Evolutionary conservation across 2,888 invertebrate genomes (phyloP).

Genomic region (Petrolisthes cinctipes): DNA sequence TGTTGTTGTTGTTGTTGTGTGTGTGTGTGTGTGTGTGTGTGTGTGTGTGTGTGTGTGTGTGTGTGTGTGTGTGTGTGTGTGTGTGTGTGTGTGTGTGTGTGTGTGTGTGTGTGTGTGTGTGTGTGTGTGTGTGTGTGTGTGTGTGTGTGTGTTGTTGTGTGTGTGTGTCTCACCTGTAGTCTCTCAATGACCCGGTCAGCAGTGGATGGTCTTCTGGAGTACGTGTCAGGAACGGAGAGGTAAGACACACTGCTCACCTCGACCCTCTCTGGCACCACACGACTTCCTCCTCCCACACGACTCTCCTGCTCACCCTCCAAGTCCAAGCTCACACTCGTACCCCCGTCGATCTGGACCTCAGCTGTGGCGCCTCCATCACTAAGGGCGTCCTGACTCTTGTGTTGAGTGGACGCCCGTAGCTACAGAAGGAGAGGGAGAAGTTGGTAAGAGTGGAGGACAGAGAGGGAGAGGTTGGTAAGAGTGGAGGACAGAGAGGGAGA

Average conservation of each 20-base stretch:
- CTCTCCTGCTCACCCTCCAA: background rate
- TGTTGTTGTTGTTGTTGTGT: slow-evolving; percentile 5
- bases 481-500: no score
- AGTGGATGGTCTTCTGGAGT: slow-evolving; percentile 59
- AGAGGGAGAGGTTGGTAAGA: background rate
- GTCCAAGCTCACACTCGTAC: background rate
- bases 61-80: no score
- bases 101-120: no score
- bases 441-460: background rate
- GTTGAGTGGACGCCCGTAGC: slow-evolving; percentile 16
- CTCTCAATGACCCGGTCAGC: slow-evolving; percentile 64
- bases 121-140: no score
- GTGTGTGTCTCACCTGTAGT: slow-evolving; percentile 36
- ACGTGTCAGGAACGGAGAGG: slow-evolving; percentile 53
- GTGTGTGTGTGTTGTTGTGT: no score
- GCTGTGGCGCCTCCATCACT: slow-evolving; percentile 9
- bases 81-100: no score
- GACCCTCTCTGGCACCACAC: background rate
- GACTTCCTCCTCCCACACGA: background rate
- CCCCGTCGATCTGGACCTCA: background rate
- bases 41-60: no score
- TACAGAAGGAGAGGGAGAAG: background rate
- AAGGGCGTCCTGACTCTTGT: slow-evolving; percentile 21
- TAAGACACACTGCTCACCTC: slow-evolving; percentile 59
- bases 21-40: no score